phyloP scores from a whole-genome alignment of 2,113 vertebrate genomes.

The Boulengeromyrus knoepffleri region DNA sequence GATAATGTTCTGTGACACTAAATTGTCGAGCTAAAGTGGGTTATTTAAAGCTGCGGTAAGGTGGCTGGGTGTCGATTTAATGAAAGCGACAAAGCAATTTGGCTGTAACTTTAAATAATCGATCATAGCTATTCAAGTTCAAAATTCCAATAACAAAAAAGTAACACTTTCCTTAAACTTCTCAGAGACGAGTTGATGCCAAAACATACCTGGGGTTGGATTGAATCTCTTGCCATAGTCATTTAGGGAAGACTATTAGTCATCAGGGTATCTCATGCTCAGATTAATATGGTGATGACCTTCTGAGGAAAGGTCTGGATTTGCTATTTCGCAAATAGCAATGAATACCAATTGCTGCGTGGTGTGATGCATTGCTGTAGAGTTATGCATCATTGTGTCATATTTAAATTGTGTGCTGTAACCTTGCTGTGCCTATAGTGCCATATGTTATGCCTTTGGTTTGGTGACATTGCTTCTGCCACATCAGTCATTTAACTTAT shows the following conservation, averaged over 20 bases:
- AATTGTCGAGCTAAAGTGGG: neutral
- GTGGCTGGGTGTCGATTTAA: neutral
- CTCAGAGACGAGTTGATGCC: neutral
- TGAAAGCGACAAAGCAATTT: constrained; percentile 3
- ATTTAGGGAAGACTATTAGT: constrained; percentile 45
- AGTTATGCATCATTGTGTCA: constrained; percentile 49
- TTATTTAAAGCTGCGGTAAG: neutral
- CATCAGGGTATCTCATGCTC: constrained; percentile 40
- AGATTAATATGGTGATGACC: constrained; percentile 50
- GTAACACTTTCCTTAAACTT: constrained; percentile 11
- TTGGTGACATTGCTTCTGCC: constrained; percentile 45
- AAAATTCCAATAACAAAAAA: constrained; percentile 1
- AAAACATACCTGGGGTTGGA: neutral
- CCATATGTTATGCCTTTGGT: constrained; percentile 50
- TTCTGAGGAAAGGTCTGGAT: constrained; percentile 41
- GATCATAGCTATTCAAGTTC: constrained; percentile 8
- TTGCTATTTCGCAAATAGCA: constrained; percentile 43
- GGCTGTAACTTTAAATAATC: neutral
- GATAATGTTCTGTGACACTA: neutral
- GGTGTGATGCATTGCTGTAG: constrained; percentile 35
- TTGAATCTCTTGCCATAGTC: constrained; percentile 15
- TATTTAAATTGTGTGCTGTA: constrained; percentile 49
- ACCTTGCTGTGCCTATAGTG: constrained; percentile 44
- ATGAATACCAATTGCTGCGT: constrained; percentile 46
- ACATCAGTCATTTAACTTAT: constrained; percentile 43